Evolutionary conservation across 2,797 vertebrate species (phyloP), one percentile per base, ranked within the genome.

Genomic region (Dermochelys coriacea): DNA sequence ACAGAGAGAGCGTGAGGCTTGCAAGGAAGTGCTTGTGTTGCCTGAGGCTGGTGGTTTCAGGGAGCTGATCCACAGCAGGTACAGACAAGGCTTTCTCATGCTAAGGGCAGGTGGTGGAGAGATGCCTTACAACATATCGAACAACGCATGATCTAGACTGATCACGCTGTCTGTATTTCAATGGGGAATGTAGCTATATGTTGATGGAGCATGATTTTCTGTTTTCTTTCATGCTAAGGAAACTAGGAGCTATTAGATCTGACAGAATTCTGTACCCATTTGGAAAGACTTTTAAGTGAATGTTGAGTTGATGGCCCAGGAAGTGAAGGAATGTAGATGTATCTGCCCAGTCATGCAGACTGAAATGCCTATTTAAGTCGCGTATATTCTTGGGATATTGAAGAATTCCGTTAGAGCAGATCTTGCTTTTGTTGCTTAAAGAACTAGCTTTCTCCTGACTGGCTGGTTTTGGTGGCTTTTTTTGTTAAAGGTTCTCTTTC

Each of bases 341-440:
- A 19, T 94, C 80, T 2, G 37, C 89, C 86, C 80, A 68, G 14
- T 29, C 41, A 50, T 41, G 34, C 47, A 90, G 79, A 89, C 5
- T 2, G 86, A 80, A 90, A 92, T 50, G 45, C 31, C 31, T 45
- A 1, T 37, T 85, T 86, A 80, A 54, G 41, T 94, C 54, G 0
- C 29, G 37, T 59, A 84, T 93, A 49, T 88, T 55, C 68, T 85
- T 55, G 21, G 37, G 51, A 93, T 93, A 88, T 64, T 27, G 0
- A 23, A 83, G 57, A 52, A 87, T n/a, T 88, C 0, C 0, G 2
- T 8, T 47, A 34, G 34, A 84, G 68, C 4, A 89, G 31, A 18
- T 86, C 96, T 95, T 95, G 47, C 55, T 34, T 90, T 95, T 87
- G 47, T 52, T 82, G 34, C 80, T 95, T 85, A 94, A 88, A 25